A percentile compares a stretch with the other conserved stretches of the same genome.
Evolutionary conservation across 2,888 invertebrate genomes (phyloP).

Genomic region (Anorthoa munda): DNA sequence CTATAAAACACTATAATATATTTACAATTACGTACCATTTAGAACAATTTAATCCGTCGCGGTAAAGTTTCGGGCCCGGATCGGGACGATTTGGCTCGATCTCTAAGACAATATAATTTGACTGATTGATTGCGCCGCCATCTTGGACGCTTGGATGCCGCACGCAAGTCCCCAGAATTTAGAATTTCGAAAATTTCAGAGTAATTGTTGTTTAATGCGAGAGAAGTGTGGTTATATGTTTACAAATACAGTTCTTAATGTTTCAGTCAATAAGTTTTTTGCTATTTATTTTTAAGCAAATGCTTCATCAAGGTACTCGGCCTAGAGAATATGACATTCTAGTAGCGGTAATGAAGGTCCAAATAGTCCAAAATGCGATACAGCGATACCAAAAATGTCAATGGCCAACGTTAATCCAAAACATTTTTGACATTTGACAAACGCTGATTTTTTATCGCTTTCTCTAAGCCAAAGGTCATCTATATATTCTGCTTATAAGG

Average conservation of each 20-base stretch:
- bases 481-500: too few relatives aligned
- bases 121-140: conserved; percentile 85
- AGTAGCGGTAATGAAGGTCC: not conserved
- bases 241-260: not conserved
- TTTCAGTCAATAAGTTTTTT: not conserved
- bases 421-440: not conserved
- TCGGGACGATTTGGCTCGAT: conserved; percentile 80
- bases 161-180: conserved; percentile 66
- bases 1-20: conserved; percentile 66
- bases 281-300: not conserved
- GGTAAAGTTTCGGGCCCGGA: conserved; percentile 72
- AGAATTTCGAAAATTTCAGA: conserved; percentile 66
- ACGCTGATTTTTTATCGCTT: not conserved
- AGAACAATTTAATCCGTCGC: conserved; percentile 73
- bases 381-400: not conserved
- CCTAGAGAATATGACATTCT: not conserved
- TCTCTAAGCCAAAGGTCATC: not conserved
- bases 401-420: not conserved
- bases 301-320: too few relatives aligned
- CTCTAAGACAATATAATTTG: conserved; percentile 89
- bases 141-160: conserved; percentile 49
- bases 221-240: conserved; percentile 27
- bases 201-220: conserved; percentile 64
- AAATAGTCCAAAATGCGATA: not conserved
- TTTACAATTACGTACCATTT: conserved; percentile 73